Percentiles rank a stretch among this genome's conserved stretches.
Conservation (phyloP, 2,113 vertebrate species). For the Tyto alba region DNA sequence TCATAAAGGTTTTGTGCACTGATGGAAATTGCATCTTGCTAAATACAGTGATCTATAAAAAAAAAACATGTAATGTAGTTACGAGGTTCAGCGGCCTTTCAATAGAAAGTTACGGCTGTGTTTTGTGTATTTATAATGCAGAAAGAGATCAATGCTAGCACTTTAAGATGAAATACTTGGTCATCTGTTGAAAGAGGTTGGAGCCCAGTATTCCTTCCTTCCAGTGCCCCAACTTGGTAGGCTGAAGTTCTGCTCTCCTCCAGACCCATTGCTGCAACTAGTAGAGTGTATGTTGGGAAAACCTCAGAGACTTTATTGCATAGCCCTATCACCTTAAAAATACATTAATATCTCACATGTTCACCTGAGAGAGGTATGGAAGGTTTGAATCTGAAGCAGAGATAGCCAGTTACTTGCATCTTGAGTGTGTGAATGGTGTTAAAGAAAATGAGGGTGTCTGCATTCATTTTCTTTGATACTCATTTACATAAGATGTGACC, state of each 20-base stretch:
- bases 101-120: background rate
- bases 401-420: background rate
- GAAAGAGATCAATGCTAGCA: background rate
- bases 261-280: background rate
- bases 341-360: rapidly evolving
- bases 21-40: background rate
- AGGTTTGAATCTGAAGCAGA: background rate
- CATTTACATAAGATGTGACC: background rate
- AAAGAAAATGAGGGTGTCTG: background rate
- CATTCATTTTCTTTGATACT: background rate
- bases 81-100: background rate
- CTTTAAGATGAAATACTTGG: background rate
- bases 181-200: background rate
- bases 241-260: background rate
- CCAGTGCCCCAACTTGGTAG: background rate
- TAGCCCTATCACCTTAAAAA: background rate
- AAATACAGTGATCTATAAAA: background rate
- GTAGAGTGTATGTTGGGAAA: background rate
- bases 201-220: background rate
- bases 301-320: background rate
- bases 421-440: background rate
- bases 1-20: background rate
- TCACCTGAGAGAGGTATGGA: background rate
- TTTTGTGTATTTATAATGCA: background rate
- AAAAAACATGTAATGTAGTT: background rate